Base-by-base conservation (phyloP, 2,797 vertebrate species). In the Parambassis ranga region DNA sequence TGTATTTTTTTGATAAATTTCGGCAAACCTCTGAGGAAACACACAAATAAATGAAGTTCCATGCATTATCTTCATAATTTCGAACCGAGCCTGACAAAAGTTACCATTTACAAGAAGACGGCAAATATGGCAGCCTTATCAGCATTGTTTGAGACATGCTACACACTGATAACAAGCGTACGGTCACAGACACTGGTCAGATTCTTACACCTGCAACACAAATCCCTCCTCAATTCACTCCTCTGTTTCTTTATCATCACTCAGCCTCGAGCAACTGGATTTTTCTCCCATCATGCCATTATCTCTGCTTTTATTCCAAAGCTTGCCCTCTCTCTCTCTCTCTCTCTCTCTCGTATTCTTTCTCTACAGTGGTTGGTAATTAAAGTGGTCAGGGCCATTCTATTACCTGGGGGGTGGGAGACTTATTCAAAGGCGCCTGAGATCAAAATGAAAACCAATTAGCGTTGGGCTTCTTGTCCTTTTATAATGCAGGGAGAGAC, bases 361-460 rank as follows among this genome's bases (percentile, higher is more conserved):
- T 37, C 65, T 65, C 48, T 48, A 42, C 52, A 49, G 68, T 71
- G 39, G 46, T 55, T 57, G 72, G 75, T 87, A 88, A 89, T 87
- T 84, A 89, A 79, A 81, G 66, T 71, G 69, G 79, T 65, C 77
- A 63, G 77, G 72, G 65, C 72, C 75, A 75, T 84, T 83, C 81
- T 67, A 74, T 77, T 79, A 81, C 75, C 85, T 57, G 6, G 31
- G 39, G 82, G 83, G 71, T 71, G 65, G 77, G 75, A 71, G 56
- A 78, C 75, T 71, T 81, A 82, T 83, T 87, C 78, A 81, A 82
- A 87, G 75, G 82, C 77, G 68, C 48, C 65, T 3, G 16, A 78
- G 84, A 89, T 86, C 84, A 84, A 82, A 87, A 87, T 86, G 77
- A 86, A 88, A 90, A 87, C 80, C 85, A 90, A 89, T 89, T 90